These are phyloP conservation scores for Dromiciops gliroides DNA, from an alignment of 2,113 vertebrate species.

Conservation along the genomic window DNA sequence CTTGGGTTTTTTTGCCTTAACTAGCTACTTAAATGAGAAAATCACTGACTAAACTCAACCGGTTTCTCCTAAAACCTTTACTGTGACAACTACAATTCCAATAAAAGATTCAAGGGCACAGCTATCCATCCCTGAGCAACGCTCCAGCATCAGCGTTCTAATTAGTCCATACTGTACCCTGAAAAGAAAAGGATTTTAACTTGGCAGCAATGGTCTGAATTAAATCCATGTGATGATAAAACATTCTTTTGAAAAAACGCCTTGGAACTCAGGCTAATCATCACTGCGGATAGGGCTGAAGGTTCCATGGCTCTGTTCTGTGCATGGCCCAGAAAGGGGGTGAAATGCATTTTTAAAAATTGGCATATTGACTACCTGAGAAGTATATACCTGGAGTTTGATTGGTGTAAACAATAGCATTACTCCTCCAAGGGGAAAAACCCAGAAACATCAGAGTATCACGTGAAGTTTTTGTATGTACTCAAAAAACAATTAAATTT, in stretches of 20 bases:
- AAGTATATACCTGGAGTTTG: background rate
- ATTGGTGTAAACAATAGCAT: background rate
- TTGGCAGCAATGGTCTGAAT: background rate
- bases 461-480: background rate
- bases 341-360: background rate
- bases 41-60: background rate
- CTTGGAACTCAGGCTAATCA: conserved; percentile 2
- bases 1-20: background rate
- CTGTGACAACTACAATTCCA: background rate
- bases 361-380: background rate
- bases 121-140: background rate
- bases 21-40: background rate
- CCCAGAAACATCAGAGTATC: background rate
- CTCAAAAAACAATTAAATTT: background rate
- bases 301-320: conserved; percentile 8
- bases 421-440: background rate
- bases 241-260: background rate
- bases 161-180: background rate
- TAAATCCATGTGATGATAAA: conserved; percentile 37
- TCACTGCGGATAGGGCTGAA: background rate
- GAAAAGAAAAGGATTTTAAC: background rate
- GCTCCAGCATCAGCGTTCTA: background rate
- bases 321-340: background rate
- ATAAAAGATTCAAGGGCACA: background rate
- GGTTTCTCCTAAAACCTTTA: background rate